Conservation (phyloP, 2,888 invertebrate species). For the Polylopha cassiicola region DNA sequence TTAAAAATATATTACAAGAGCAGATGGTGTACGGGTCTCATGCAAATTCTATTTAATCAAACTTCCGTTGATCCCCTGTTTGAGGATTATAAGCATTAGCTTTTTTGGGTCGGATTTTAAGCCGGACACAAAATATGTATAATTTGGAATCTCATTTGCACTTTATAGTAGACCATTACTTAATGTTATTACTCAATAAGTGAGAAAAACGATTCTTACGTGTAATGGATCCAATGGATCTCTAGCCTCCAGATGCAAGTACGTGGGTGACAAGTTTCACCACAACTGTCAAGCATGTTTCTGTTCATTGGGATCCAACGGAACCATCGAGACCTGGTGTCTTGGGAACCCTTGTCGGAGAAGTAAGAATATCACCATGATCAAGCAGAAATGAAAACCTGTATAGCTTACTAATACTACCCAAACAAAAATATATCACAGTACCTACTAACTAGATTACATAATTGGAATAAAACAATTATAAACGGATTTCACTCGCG, state of each 20-base stretch:
- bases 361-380: no score
- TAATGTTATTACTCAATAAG: slow-evolving; percentile 1
- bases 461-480: no score
- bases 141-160: no score
- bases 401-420: no score
- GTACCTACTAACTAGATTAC: no score
- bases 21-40: slow-evolving; percentile 58
- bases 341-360: slow-evolving; percentile 35
- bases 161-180: no score
- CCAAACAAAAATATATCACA: no score
- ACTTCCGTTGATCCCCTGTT: slow-evolving; percentile 36
- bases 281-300: slow-evolving; percentile 36
- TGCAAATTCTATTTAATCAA: slow-evolving; percentile 70
- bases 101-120: slow-evolving; percentile 31
- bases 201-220: background rate
- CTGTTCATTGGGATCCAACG: slow-evolving; percentile 29
- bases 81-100: slow-evolving; percentile 41
- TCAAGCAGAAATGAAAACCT: no score
- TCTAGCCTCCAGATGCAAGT: slow-evolving; percentile 34
- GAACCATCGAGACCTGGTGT: slow-evolving; percentile 31
- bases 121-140: background rate
- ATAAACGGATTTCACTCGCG: no score
- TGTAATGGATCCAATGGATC: slow-evolving; percentile 10
- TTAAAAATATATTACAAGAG: slow-evolving; percentile 68
- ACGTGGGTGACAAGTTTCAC: slow-evolving; percentile 38